Evolutionary conservation across 2,113 vertebrate genomes (phyloP).

Genomic region (Sorex araneus): DNA sequence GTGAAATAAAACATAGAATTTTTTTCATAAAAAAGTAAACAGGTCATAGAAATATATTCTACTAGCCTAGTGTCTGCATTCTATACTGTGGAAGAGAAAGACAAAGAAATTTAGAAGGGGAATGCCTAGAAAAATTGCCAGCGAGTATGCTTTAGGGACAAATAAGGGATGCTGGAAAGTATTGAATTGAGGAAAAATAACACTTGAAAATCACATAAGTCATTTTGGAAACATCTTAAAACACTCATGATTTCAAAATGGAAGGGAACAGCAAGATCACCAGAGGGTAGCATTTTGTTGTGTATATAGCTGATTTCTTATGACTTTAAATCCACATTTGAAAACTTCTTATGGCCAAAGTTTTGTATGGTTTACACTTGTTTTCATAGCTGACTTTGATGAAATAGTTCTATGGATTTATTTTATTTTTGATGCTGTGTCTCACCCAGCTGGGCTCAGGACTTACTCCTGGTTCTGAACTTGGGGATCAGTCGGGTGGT

Average conservation of each 20-base stretch:
- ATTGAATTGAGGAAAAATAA: not conserved
- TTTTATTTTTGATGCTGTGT: too few relatives aligned
- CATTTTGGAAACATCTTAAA: conserved; percentile 17
- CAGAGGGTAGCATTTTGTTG: not conserved
- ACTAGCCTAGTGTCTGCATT: not conserved
- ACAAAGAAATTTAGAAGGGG: not conserved
- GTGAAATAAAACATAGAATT: not conserved
- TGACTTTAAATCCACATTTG: not conserved
- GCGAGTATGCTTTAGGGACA: not conserved
- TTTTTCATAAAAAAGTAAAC: not conserved
- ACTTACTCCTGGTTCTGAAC: too few relatives aligned
- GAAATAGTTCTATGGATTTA: not conserved
- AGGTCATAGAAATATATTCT: not conserved
- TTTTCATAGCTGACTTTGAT: not conserved
- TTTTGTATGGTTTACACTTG: not conserved
- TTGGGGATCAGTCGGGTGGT: too few relatives aligned
- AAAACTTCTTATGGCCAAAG: not conserved
- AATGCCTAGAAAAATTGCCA: not conserved
- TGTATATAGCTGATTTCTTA: not conserved
- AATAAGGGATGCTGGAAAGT: not conserved
- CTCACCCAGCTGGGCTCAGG: too few relatives aligned
- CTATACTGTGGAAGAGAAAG: not conserved
- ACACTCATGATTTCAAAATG: not conserved
- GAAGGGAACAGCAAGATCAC: not conserved
- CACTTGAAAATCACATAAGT: conserved; percentile 1